phyloP scores from a whole-genome alignment of 2,797 vertebrate genomes.

The Tragelaphus eurycerus region DNA sequence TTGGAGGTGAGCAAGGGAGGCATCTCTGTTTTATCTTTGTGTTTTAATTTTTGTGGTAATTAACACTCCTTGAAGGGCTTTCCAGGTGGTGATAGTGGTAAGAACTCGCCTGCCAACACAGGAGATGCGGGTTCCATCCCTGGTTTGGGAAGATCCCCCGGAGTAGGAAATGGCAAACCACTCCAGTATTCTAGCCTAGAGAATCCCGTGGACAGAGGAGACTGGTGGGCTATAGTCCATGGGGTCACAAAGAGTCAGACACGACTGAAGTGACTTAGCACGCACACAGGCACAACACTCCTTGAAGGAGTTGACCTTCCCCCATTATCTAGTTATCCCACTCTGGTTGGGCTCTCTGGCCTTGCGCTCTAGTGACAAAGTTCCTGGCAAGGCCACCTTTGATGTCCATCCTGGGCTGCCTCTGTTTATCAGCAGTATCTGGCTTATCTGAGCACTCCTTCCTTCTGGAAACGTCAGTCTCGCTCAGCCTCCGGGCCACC shows the following conservation, averaged over 20 bases:
- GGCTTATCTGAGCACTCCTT: background rate
- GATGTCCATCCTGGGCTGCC: background rate
- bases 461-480: background rate
- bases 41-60: background rate
- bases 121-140: background rate
- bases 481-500: background rate
- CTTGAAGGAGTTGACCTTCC: background rate
- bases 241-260: background rate
- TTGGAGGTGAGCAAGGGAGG: background rate
- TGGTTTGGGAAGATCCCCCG: background rate
- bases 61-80: background rate
- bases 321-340: background rate
- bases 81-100: background rate
- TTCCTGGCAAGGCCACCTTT: background rate
- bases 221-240: background rate
- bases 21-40: background rate
- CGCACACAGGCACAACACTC: background rate
- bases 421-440: background rate
- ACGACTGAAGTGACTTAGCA: background rate
- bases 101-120: background rate
- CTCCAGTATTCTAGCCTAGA: background rate
- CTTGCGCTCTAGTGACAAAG: background rate
- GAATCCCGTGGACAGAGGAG: background rate
- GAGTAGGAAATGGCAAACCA: background rate
- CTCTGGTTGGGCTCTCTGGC: background rate